These are phyloP conservation scores for Eospalax fontanierii DNA, from an alignment of 2,797 vertebrate genomes.

Conservation along the genomic window DNA sequence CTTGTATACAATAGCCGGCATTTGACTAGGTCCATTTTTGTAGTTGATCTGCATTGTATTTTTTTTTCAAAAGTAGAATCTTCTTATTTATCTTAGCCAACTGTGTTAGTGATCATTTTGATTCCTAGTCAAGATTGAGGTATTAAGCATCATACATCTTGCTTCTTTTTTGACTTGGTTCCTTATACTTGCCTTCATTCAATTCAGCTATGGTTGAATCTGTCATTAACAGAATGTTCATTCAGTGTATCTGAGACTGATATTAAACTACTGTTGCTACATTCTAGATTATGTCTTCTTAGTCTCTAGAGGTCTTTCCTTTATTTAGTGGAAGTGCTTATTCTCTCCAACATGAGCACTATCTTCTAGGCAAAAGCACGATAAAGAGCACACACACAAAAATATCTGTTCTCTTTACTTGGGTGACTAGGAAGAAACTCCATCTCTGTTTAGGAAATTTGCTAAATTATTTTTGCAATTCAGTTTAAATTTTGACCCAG, in stretches of 20 bases:
- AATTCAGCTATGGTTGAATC: slow-evolving; percentile 58
- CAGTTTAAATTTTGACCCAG: slow-evolving; percentile 59
- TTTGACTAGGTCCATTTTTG: slow-evolving; percentile 57
- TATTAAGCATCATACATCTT: slow-evolving; percentile 55
- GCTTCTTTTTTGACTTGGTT: slow-evolving; percentile 18
- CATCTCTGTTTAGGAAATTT: slow-evolving; percentile 41
- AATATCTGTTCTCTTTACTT: slow-evolving; percentile 10
- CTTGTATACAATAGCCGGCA: slow-evolving; percentile 47
- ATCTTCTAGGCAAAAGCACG: slow-evolving; percentile 47
- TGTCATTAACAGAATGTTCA: slow-evolving; percentile 57
- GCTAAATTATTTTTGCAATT: slow-evolving; percentile 47
- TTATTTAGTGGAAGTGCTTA: slow-evolving; percentile 41
- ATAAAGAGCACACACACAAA: slow-evolving; percentile 38
- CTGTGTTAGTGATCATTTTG: slow-evolving; percentile 57
- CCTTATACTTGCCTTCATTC: slow-evolving; percentile 50
- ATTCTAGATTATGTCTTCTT: slow-evolving; percentile 37
- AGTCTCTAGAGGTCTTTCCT: slow-evolving; percentile 38
- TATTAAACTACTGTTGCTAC: slow-evolving; percentile 11
- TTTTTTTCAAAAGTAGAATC: slow-evolving; percentile 31
- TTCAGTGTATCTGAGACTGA: neutral
- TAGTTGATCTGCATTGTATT: slow-evolving; percentile 51
- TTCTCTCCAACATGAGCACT: slow-evolving; percentile 56
- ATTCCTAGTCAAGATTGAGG: slow-evolving; percentile 55
- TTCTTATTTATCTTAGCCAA: slow-evolving; percentile 39
- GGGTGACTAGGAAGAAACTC: slow-evolving; percentile 43